phyloP scores from a whole-genome alignment of 2,888 invertebrate genomes.

The Microctonus aethiopoides region DNA sequence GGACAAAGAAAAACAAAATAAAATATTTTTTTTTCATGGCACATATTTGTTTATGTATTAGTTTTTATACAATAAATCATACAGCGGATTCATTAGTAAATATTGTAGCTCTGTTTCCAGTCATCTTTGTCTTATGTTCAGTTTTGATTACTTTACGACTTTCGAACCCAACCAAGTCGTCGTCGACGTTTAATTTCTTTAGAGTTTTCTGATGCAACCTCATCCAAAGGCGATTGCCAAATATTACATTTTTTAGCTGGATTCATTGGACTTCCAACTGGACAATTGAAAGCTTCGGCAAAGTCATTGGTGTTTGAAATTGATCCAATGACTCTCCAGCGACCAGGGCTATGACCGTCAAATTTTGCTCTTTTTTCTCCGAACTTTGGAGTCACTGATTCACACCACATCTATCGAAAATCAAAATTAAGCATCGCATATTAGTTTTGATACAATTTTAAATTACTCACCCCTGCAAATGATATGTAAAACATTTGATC shows the following conservation, averaged over 20 bases:
- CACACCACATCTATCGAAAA: slow-evolving; percentile 32
- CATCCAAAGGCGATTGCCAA: slow-evolving; percentile 13
- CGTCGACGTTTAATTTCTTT: too few species aligned
- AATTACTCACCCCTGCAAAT: slow-evolving; percentile 34
- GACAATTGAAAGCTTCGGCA: slow-evolving; percentile 35
- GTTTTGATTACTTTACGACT: too few species aligned
- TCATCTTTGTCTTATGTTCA: too few species aligned
- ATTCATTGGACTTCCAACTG: slow-evolving; percentile 35
- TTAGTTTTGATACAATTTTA: background rate
- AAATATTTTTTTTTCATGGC: too few species aligned
- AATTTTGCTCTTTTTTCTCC: background rate
- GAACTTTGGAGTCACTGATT: slow-evolving; percentile 1
- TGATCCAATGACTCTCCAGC: slow-evolving; percentile 30
- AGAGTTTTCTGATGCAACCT: too few species aligned
- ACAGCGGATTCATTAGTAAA: too few species aligned
- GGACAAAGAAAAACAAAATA: too few species aligned
- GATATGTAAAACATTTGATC: slow-evolving; percentile 82
- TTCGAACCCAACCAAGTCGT: too few species aligned
- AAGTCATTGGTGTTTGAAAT: slow-evolving; percentile 37
- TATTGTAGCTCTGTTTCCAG: too few species aligned
- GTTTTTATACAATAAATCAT: too few species aligned
- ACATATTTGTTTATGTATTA: too few species aligned
- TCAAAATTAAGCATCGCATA: background rate
- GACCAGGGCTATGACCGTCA: slow-evolving; percentile 32
- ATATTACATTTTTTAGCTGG: slow-evolving; percentile 36